Evolutionary conservation across 2,113 vertebrate genomes (phyloP).

Genomic region (Leptodactylus fuscus): DNA sequence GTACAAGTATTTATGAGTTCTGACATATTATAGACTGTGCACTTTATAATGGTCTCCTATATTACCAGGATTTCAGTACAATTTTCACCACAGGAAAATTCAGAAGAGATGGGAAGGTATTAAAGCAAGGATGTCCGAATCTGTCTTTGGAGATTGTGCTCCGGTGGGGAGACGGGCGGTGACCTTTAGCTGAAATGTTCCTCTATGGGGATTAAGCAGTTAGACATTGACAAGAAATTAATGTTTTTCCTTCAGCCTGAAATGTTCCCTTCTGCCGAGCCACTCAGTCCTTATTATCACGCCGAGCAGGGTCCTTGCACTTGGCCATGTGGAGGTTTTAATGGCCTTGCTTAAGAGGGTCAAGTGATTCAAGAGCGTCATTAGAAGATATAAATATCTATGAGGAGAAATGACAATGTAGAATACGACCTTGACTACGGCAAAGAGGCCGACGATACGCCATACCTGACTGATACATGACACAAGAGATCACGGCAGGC

Average conservation of each 20-base stretch:
- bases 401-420: constrained; percentile 8
- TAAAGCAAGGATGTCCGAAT: not conserved
- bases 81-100: constrained; percentile 23
- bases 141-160: not conserved
- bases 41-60: not conserved
- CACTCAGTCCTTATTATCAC: constrained; percentile 10
- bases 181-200: constrained; percentile 33
- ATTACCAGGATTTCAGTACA: not conserved
- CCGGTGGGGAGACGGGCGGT: constrained; percentile 7
- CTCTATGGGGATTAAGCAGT: constrained; percentile 19
- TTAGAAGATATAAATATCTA: not conserved
- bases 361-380: constrained; percentile 19
- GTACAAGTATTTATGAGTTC: not conserved
- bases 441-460: not conserved
- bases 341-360: constrained; percentile 44
- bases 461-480: not conserved
- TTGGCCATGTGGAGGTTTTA: constrained; percentile 20
- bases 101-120: not conserved
- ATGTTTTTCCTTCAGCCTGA: constrained; percentile 36
- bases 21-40: constrained; percentile 1
- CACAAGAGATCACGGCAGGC: not conserved
- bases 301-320: not conserved
- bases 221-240: constrained; percentile 41
- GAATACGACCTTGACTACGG: constrained; percentile 1
- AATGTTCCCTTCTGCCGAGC: constrained; percentile 15